phyloP scores from a whole-genome alignment of 2,113 vertebrate species.

The Edolisoma coerulescens region DNA sequence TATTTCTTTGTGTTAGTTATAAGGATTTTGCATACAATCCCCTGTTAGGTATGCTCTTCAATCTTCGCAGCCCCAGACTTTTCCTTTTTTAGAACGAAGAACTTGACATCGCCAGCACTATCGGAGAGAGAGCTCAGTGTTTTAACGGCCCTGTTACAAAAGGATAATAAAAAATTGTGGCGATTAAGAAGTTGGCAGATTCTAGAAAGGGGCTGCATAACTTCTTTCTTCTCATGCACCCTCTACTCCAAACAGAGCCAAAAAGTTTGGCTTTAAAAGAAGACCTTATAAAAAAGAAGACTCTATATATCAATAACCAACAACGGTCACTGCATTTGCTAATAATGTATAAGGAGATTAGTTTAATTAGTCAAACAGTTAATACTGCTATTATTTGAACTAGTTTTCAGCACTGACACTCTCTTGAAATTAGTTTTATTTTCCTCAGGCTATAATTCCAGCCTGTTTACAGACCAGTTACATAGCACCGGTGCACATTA shows the following conservation, averaged over 20 bases:
- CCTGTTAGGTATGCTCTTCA: background rate
- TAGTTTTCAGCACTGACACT: background rate
- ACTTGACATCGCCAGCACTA: background rate
- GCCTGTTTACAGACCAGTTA: background rate
- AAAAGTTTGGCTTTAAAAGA: background rate
- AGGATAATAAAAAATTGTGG: background rate
- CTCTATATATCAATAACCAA: background rate
- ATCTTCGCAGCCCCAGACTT: background rate
- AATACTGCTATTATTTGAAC: conserved; percentile 26
- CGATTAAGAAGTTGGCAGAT: background rate
- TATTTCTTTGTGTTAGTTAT: background rate
- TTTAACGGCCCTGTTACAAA: background rate
- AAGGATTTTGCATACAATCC: background rate
- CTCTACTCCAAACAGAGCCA: background rate
- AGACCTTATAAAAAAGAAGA: background rate
- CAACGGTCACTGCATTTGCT: background rate
- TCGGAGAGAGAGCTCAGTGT: rapidly evolving
- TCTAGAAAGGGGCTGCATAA: background rate
- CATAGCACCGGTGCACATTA: background rate
- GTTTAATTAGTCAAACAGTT: conserved; percentile 28
- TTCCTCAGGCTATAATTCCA: background rate
- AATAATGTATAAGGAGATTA: conserved; percentile 23
- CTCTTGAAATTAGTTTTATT: background rate
- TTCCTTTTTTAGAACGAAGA: background rate
- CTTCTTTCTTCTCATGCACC: background rate